Evolutionary conservation across 2,797 vertebrate species (phyloP).

Genomic region (Catostomus latipinnis): DNA sequence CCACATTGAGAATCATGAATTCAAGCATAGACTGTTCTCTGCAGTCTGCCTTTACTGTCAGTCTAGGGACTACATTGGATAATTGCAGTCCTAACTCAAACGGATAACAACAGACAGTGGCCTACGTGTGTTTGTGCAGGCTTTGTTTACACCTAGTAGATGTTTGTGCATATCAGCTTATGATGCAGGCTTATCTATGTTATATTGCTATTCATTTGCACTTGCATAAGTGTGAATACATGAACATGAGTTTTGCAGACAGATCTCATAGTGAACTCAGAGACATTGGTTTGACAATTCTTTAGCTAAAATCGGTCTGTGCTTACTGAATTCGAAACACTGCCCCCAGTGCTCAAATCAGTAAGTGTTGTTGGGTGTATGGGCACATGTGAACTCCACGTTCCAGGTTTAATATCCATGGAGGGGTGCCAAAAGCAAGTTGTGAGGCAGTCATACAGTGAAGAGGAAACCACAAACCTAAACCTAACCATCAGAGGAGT

Average conservation of each 20-base stretch:
- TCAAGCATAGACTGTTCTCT: constrained; percentile 56
- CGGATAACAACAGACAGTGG: constrained; percentile 53
- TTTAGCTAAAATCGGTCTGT: too few relatives aligned
- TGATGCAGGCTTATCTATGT: background rate
- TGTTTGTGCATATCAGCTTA: background rate
- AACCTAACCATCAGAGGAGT: too few relatives aligned
- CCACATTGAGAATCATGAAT: constrained; percentile 67
- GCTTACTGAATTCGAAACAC: too few relatives aligned
- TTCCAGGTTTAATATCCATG: too few relatives aligned
- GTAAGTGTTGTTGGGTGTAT: too few relatives aligned
- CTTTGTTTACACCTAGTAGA: background rate
- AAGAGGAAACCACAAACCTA: too few relatives aligned
- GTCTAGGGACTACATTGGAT: constrained; percentile 51
- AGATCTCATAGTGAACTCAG: too few relatives aligned
- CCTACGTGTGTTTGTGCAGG: constrained; percentile 33
- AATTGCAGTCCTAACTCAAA: constrained; percentile 66
- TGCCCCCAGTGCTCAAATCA: too few relatives aligned
- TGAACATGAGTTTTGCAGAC: background rate
- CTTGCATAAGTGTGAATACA: background rate
- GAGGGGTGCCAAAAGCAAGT: too few relatives aligned
- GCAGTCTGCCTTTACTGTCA: constrained; percentile 62
- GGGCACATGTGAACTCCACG: too few relatives aligned
- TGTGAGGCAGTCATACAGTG: too few relatives aligned
- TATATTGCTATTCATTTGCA: background rate
- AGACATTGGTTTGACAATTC: too few relatives aligned